Evolutionary conservation across 2,797 vertebrate species (phyloP), one percentile per base, ranked within the genome.

Genomic region (Chelonia mydas): DNA sequence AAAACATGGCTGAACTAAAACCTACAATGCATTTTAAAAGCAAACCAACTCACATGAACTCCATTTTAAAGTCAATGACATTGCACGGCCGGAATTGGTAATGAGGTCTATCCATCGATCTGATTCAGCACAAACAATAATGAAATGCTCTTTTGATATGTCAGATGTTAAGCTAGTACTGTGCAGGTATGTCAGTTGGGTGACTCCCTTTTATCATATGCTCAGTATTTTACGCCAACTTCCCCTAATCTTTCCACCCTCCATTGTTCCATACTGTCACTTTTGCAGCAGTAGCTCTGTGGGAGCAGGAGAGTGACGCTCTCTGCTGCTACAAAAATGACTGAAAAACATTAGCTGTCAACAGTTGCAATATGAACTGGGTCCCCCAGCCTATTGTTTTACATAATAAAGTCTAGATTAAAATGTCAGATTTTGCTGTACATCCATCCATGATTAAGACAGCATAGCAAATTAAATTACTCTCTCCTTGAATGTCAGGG

Each of bases 401-500:
- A 59, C 57, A 50, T 11, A 74, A 79, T 17, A 25, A 1, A 37
- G 51, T 9, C 85, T 25, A 86, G 61, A 86, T 25, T 93, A 93
- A 94, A 96, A 90, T 11, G 87, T 33, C 90, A 90, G 11, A 77
- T 85, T 95, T 87, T 84, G 80, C 78, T 90, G 91, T 59, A 65
- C 33, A 1, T 3, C 15, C 90, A 37, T 49, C 55, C 79, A 90
- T 92, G 88, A 59, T 93, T 90, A 90, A 87, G 84, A 65, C 83
- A 90, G 78, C 80, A 90, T 13, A 83, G 77, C 77, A 90, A 90
- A 95, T 93, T 90, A 86, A 89, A 92, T 90, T 78, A 41, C 55
- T 92, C 6, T 49, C 37, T 88, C 80, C 65, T 92, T 86, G 84
- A 95, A 91, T 50, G 86, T 81, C 91, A 91, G 80, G 59, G n/a